Evolutionary conservation across 2,113 vertebrate genomes (phyloP).

Genomic region (Cygnus atratus): DNA sequence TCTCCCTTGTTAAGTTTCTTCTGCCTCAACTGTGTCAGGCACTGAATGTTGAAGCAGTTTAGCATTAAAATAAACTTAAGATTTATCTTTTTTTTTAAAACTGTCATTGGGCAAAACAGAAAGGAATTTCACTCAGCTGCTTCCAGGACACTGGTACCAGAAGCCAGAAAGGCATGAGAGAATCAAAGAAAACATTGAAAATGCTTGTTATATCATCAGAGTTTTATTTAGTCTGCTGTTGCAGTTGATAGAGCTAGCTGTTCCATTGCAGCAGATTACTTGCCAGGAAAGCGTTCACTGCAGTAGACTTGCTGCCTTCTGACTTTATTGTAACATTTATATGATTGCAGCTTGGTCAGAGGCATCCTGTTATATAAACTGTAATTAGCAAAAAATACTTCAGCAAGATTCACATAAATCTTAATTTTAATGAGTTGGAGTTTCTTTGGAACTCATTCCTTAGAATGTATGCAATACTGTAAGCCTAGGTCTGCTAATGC

Average conservation of each 20-base stretch:
- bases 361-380: neutral
- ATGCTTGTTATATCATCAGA: neutral
- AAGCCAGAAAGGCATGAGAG: neutral
- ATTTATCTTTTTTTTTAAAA: neutral
- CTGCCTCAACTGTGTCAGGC: neutral
- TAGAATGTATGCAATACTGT: neutral
- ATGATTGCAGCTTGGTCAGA: neutral
- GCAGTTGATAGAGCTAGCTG: neutral
- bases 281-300: neutral
- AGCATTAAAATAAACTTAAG: neutral
- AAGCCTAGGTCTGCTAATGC: neutral
- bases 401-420: neutral
- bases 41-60: neutral
- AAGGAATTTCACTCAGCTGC: neutral
- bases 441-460: neutral
- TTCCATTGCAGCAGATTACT: neutral
- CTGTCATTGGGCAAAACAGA: neutral
- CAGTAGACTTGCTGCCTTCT: neutral
- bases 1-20: neutral
- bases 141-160: neutral
- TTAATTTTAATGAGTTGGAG: neutral
- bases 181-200: neutral
- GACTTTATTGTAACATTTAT: neutral
- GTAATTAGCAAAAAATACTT: neutral
- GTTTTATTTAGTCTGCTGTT: neutral